Percentiles rank a stretch among this genome's conserved stretches.
Conservation (phyloP, 2,888 invertebrate species). For the Nomada fabriciana region DNA sequence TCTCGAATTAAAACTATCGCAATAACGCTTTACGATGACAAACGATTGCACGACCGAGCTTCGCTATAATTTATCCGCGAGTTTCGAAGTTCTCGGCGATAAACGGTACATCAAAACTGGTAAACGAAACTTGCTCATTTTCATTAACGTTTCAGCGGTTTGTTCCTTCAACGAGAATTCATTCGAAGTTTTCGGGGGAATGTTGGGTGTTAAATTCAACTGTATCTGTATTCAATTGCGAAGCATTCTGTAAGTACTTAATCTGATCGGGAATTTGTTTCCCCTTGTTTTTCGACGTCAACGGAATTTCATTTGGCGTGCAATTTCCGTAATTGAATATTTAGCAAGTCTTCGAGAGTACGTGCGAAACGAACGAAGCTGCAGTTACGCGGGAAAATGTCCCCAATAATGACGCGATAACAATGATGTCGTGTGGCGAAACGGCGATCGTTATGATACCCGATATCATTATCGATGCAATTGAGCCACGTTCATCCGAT, state of each 20-base stretch:
- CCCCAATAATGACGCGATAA: slow-evolving; percentile 28
- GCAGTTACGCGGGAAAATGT: slow-evolving; percentile 16
- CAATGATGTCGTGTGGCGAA: slow-evolving; percentile 12
- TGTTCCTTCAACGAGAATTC: no score
- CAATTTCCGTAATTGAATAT: slow-evolving; percentile 17
- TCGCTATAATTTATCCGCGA: slow-evolving; percentile 18
- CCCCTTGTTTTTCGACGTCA: not conserved
- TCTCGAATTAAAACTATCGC: not conserved
- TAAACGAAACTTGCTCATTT: slow-evolving; percentile 21
- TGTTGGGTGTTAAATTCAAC: not conserved
- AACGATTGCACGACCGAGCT: not conserved
- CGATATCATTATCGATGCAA: slow-evolving; percentile 20
- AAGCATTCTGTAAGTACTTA: not conserved
- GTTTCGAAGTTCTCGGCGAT: slow-evolving; percentile 18
- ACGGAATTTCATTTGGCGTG: slow-evolving; percentile 11
- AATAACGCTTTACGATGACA: not conserved
- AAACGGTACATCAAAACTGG: slow-evolving; percentile 6
- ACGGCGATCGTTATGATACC: slow-evolving; percentile 19
- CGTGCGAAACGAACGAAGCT: slow-evolving; percentile 11
- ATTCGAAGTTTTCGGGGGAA: not conserved
- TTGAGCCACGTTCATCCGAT: slow-evolving; percentile 7
- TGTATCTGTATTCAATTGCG: no score
- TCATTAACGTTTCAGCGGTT: slow-evolving; percentile 9
- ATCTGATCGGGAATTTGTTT: not conserved
- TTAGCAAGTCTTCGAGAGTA: not conserved